Base-by-base conservation (phyloP, 2,113 vertebrate species). In the Siphamia tubifer region DNA sequence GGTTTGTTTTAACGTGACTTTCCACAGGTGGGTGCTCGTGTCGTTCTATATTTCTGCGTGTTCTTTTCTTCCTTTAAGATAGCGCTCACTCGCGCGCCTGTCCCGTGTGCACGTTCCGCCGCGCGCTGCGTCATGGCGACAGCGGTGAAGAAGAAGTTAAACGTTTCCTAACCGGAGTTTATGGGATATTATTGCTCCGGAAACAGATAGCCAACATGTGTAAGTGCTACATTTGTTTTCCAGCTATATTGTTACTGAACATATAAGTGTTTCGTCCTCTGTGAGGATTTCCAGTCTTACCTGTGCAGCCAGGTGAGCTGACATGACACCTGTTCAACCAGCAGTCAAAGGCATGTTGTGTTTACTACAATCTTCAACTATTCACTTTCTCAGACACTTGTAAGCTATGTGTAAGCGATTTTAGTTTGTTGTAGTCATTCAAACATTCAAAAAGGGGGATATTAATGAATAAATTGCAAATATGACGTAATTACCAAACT, bases 261-360 rank as follows among this genome's bases (percentile, higher is more conserved):
- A 10, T 23, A 17, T n/a, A 1, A 5, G 8, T 20, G 11, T 21
- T 8, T 52, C 38, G 28, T 9, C n/a, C n/a, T 20, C 2, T 13
- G 25, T 5, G 17, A 8, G 2, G 2, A 17, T 39, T 72, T 73
- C 55, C 60, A 68, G 49, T 20, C 19, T 55, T 35, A 88, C 88
- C 78, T 90, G 84, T 56, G 13, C 65, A 9, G 53, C 20, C 81
- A 84, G 85, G 78, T 87, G 66, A 71, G 61, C 32, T 31, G 44
- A 54, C 69, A 16, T 47, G 68, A 70, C 67, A 80, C 85, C 79
- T 83, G 86, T 68, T 28, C 24, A 23, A 48, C 12, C n/a, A n/a
- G n/a, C n/a, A 8, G 8, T 27, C 8, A 17, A 16, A 30, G 31
- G 24, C 17, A 23, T 48, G 28, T 8, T 2, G 1, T 6, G 39